Evolutionary conservation across 2,113 vertebrate genomes (phyloP).

Genomic region (Dasyprocta punctata): DNA sequence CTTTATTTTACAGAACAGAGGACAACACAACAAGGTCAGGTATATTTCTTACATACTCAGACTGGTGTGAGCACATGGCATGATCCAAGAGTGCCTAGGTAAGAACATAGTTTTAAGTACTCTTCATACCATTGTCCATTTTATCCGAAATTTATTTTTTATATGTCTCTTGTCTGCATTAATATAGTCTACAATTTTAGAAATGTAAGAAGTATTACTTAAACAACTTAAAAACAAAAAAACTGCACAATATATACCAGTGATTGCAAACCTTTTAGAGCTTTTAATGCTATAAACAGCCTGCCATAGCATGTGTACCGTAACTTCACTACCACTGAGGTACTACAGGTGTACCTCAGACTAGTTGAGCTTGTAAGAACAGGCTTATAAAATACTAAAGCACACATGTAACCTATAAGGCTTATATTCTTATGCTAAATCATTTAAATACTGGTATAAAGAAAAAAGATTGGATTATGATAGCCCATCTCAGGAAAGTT

Average conservation of each 20-base stretch:
- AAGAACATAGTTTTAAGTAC: slow-evolving; percentile 69
- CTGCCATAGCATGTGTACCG: neutral
- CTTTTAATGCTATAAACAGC: neutral
- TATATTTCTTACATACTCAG: slow-evolving; percentile 98
- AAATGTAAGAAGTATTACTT: neutral
- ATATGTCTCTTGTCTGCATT: slow-evolving; percentile 18
- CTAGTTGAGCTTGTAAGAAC: neutral
- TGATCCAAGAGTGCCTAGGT: slow-evolving; percentile 96
- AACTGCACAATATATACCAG: neutral
- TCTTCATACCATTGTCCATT: neutral
- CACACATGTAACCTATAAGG: neutral
- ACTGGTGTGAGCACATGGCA: slow-evolving; percentile 99
- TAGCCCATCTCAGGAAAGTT: neutral
- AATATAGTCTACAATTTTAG: neutral
- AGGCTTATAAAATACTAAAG: neutral
- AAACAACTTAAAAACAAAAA: neutral
- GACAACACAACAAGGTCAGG: slow-evolving; percentile 97
- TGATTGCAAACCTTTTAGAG: neutral
- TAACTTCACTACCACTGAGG: neutral
- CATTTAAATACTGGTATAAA: neutral
- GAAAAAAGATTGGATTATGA: neutral
- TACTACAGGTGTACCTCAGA: neutral
- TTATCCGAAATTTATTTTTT: slow-evolving; percentile 55
- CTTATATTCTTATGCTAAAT: neutral
- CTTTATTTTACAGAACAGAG: slow-evolving; percentile 92